phyloP scores from a whole-genome alignment of 2,113 vertebrate genomes.

The Cyphomyrus discorhynchus region DNA sequence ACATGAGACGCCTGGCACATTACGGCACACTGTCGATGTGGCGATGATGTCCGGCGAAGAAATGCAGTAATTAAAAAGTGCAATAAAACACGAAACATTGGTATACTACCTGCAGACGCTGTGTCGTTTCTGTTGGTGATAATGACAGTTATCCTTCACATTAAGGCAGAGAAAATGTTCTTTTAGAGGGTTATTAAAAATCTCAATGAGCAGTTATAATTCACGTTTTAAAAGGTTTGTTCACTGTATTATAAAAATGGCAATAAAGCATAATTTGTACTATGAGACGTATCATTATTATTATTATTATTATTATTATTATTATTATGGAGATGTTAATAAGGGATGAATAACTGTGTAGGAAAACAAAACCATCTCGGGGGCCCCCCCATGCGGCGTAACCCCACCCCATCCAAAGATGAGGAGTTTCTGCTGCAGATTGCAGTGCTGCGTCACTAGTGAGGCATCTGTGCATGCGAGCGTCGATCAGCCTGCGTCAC shows the following conservation, averaged over 20 bases:
- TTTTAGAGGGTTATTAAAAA: background rate
- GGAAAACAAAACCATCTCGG: background rate
- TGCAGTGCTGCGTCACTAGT: background rate
- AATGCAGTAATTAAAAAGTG: constrained; percentile 1
- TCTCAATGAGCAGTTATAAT: background rate
- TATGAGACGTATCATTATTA: background rate
- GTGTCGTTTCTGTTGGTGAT: background rate
- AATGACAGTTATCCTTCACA: background rate
- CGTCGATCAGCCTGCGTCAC: background rate
- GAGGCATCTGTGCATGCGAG: background rate
- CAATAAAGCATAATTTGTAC: constrained; percentile 10
- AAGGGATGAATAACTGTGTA: background rate
- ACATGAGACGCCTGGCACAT: background rate
- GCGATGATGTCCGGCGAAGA: background rate
- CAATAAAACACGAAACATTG: constrained; percentile 12
- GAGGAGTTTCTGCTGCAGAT: background rate
- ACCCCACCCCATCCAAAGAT: background rate
- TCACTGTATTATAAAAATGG: background rate
- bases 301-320: background rate
- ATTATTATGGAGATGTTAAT: background rate
- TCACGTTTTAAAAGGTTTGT: background rate
- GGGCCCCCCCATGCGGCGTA: background rate
- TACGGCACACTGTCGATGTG: background rate
- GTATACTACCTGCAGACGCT: background rate
- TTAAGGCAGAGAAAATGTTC: background rate